These are phyloP conservation scores for Hirtodrosophila alboralis DNA, from an alignment of 2,888 invertebrate species.

Conservation along the genomic window DNA sequence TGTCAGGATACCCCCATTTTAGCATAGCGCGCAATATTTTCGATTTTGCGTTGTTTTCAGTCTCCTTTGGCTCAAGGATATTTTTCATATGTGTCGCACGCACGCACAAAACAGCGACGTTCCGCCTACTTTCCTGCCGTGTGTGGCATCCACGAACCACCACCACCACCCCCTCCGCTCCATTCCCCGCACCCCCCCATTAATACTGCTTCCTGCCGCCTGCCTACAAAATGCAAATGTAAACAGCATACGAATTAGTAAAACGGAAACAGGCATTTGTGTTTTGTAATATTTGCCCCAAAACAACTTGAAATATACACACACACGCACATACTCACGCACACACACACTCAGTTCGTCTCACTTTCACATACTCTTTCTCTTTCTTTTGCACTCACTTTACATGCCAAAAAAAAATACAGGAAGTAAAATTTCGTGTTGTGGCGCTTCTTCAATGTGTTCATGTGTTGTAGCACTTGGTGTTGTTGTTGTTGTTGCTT, in stretches of 20 bases:
- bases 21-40: conserved; percentile 66
- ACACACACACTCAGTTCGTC: not conserved
- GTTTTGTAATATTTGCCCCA: conserved; percentile 77
- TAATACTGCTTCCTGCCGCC: conserved; percentile 31
- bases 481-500: conserved; percentile 18
- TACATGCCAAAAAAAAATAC: conserved; percentile 46
- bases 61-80: conserved; percentile 64
- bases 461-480: conserved; percentile 17
- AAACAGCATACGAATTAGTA: conserved; percentile 81
- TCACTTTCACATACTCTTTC: not conserved
- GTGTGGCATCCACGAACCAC: not conserved
- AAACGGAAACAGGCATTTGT: conserved; percentile 79
- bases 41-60: conserved; percentile 61
- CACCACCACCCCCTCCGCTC: not conserved
- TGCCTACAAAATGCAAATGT: conserved; percentile 73
- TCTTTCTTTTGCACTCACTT: conserved; percentile 11
- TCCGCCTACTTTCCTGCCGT: conserved; percentile 22
- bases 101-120: conserved; percentile 57
- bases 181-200: not conserved
- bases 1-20: conserved; percentile 32
- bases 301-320: conserved; percentile 52
- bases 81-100: conserved; percentile 77
- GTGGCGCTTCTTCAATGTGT: conserved; percentile 32
- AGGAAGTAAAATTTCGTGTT: conserved; percentile 66
- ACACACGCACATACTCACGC: conserved; percentile 12